These are phyloP conservation scores for Xestia sexstrigata DNA, from an alignment of 2,888 invertebrate species.

Conservation along the genomic window DNA sequence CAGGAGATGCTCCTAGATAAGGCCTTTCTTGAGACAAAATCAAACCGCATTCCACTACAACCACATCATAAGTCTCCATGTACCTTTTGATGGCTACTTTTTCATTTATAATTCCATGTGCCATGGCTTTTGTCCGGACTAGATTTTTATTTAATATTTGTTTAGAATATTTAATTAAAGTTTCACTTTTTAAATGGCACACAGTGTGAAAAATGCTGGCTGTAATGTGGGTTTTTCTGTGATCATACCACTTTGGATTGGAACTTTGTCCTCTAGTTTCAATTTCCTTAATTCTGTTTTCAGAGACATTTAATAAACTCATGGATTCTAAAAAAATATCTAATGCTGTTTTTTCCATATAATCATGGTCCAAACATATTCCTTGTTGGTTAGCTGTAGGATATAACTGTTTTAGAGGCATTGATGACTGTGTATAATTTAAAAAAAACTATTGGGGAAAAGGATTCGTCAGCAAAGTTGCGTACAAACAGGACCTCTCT, in stretches of 20 bases:
- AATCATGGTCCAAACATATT: not conserved
- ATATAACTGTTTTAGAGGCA: conserved; percentile 3
- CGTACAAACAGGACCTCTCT: conserved; percentile 3
- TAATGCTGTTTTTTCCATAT: not conserved
- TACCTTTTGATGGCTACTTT: conserved; percentile 1
- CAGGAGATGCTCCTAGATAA: too few relatives aligned
- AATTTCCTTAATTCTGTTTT: conserved; percentile 4
- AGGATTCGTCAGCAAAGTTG: not conserved
- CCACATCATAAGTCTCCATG: not conserved
- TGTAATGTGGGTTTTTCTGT: conserved; percentile 5
- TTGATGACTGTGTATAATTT: not conserved
- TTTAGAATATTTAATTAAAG: not conserved
- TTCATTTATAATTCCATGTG: conserved; percentile 4
- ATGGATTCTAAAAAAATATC: not conserved
- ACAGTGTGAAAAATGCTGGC: conserved; percentile 4
- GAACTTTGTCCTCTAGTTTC: conserved; percentile 3
- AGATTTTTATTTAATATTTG: conserved; percentile 3
- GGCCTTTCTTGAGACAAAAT: not conserved
- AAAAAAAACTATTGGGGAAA: not conserved
- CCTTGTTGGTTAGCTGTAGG: conserved; percentile 6
- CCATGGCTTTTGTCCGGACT: conserved; percentile 2
- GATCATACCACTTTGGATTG: not conserved
- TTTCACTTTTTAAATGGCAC: conserved; percentile 6
- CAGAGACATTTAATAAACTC: not conserved
- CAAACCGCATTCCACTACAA: not conserved